Evolutionary conservation across 2,797 vertebrate genomes (phyloP).

Genomic region (Sebastiscus tertius): DNA sequence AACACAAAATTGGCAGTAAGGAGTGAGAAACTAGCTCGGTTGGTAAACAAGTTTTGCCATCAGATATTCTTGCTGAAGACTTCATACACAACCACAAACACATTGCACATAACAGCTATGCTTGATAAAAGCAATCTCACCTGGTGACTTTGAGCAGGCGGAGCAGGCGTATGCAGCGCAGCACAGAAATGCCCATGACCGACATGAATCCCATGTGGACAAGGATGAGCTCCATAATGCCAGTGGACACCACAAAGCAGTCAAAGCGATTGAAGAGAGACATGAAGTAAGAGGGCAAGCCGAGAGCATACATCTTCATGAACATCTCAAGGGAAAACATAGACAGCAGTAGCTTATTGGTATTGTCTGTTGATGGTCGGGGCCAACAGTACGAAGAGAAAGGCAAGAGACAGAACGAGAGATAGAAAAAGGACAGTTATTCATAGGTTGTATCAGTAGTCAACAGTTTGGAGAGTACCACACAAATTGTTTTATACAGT

Average conservation of each 20-base stretch:
- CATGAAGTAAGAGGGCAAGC: slow-evolving; percentile 92
- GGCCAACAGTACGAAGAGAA: neutral
- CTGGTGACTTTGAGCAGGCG: slow-evolving; percentile 93
- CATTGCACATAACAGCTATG: neutral
- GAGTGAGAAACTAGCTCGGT: neutral
- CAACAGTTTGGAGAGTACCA: neutral
- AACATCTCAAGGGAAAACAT: slow-evolving; percentile 94
- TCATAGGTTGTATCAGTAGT: neutral
- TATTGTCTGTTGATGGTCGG: slow-evolving; percentile 77
- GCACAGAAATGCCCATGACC: slow-evolving; percentile 92
- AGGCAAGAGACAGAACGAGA: neutral
- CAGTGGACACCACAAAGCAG: slow-evolving; percentile 93
- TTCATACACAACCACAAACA: neutral
- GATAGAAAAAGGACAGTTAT: neutral
- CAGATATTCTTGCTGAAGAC: neutral
- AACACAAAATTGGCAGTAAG: neutral
- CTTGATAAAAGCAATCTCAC: slow-evolving; percentile 61
- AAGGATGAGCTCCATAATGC: slow-evolving; percentile 88
- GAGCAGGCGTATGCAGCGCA: slow-evolving; percentile 93
- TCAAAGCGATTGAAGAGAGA: slow-evolving; percentile 96
- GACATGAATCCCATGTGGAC: slow-evolving; percentile 87
- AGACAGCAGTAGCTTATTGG: slow-evolving; percentile 88
- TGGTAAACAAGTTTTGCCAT: neutral
- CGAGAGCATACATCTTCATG: slow-evolving; percentile 93
- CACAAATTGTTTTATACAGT: neutral